phyloP scores from a whole-genome alignment of 1,140 invertebrate genomes.

The Cotesia chilonis region DNA sequence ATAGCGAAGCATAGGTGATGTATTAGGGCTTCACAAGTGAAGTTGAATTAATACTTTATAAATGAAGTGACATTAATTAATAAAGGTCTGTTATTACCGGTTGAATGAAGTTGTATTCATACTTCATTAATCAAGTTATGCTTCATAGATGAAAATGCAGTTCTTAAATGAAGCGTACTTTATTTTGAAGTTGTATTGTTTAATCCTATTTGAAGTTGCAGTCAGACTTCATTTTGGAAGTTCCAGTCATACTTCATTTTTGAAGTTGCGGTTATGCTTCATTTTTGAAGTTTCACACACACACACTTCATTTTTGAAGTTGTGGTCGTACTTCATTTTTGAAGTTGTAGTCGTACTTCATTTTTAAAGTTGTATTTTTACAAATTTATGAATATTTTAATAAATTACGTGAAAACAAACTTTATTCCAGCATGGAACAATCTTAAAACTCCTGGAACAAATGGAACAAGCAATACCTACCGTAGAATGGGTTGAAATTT shows the following conservation, averaged over 20 bases:
- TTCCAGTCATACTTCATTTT: background rate
- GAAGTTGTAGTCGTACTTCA: background rate
- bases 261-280: background rate
- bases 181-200: background rate
- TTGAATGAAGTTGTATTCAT: no score
- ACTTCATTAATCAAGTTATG: no score
- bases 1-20: no score
- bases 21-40: no score
- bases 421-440: slow-evolving; percentile 47
- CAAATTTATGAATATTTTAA: background rate
- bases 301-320: no score
- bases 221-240: background rate
- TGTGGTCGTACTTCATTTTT: no score
- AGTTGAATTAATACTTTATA: no score
- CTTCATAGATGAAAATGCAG: no score
- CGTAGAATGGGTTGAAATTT: slow-evolving; percentile 57
- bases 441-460: slow-evolving; percentile 55
- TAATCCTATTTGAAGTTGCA: no score
- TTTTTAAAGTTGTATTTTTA: background rate
- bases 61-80: no score
- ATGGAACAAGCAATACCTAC: slow-evolving; percentile 61
- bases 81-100: no score
- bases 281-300: background rate
- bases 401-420: background rate
- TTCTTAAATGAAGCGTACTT: background rate